A percentile compares a stretch with the other conserved stretches of the same genome.
Evolutionary conservation across 2,888 invertebrate species (phyloP).

Genomic region (Drosophila meridionalis): DNA sequence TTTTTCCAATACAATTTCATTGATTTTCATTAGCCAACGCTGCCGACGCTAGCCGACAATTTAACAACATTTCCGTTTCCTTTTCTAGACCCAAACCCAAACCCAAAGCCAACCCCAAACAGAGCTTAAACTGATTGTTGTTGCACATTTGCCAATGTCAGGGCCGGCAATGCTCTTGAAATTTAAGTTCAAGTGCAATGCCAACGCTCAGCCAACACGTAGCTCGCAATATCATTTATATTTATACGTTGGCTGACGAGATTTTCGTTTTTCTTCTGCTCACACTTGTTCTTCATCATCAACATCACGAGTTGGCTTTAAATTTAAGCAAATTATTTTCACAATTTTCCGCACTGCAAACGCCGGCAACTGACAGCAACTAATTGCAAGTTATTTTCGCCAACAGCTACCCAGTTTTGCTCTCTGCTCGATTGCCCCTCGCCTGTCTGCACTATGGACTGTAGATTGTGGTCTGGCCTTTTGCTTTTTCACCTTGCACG

Average conservation of each 20-base stretch:
- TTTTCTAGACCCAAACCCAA: constrained; percentile 20
- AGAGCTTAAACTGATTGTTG: constrained; percentile 13
- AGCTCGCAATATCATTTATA: constrained; percentile 43
- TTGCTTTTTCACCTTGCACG: background rate
- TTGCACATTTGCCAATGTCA: constrained; percentile 67
- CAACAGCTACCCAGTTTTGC: constrained; percentile 15
- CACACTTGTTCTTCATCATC: background rate
- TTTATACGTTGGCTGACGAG: constrained; percentile 30
- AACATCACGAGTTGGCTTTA: constrained; percentile 22
- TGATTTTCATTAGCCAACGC: constrained; percentile 63
- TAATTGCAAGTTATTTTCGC: constrained; percentile 68
- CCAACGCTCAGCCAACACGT: constrained; percentile 32
- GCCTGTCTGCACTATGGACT: background rate
- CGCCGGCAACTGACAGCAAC: constrained; percentile 61
- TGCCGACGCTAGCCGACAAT: constrained; percentile 18
- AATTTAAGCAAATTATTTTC: constrained; percentile 54
- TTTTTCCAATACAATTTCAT: constrained; percentile 44
- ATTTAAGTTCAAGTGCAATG: constrained; percentile 67
- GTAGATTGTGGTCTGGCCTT: background rate
- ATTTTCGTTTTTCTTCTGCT: background rate
- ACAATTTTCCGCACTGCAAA: constrained; percentile 35
- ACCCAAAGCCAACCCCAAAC: constrained; percentile 1
- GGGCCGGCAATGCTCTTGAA: constrained; percentile 20
- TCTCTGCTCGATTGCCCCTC: background rate
- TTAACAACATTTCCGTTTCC: constrained; percentile 60